Evolutionary conservation across 2,797 vertebrate species (phyloP).

Genomic region (Scomberomorus guttatus): DNA sequence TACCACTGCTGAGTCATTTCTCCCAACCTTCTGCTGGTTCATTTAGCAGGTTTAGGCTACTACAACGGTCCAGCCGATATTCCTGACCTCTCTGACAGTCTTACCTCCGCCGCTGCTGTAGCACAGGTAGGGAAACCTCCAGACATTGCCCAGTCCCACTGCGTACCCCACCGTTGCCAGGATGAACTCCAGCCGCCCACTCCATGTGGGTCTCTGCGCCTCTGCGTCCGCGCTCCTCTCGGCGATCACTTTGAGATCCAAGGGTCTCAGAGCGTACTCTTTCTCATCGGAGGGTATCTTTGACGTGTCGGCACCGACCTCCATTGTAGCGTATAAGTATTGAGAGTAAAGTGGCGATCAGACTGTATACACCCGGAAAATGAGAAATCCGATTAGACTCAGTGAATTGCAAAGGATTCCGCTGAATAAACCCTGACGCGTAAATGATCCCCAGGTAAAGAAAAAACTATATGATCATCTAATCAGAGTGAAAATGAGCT

Average conservation of each 20-base stretch:
- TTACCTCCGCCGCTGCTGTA: conserved; percentile 87
- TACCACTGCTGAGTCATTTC: background rate
- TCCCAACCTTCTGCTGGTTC: background rate
- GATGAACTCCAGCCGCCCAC: conserved; percentile 82
- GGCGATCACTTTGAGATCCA: background rate
- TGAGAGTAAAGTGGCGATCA: background rate
- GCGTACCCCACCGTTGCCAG: conserved; percentile 84
- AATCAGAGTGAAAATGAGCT: background rate
- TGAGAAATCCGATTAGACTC: background rate
- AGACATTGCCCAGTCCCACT: conserved; percentile 86
- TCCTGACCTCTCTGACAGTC: background rate
- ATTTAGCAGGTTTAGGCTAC: background rate
- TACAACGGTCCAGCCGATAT: background rate
- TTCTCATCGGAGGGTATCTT: conserved; percentile 20
- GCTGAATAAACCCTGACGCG: too few species aligned
- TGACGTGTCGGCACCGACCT: conserved; percentile 23
- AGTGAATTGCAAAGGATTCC: background rate
- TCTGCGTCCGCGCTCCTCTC: background rate
- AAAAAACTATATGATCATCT: background rate
- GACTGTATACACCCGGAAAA: background rate
- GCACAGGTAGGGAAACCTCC: conserved; percentile 87
- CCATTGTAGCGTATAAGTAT: conserved; percentile 53
- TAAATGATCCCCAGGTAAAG: background rate
- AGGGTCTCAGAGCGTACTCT: conserved; percentile 17
- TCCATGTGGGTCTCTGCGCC: conserved; percentile 80